Evolutionary conservation across 2,888 invertebrate species (phyloP).

Genomic region (Acanthosepion esculentum): DNA sequence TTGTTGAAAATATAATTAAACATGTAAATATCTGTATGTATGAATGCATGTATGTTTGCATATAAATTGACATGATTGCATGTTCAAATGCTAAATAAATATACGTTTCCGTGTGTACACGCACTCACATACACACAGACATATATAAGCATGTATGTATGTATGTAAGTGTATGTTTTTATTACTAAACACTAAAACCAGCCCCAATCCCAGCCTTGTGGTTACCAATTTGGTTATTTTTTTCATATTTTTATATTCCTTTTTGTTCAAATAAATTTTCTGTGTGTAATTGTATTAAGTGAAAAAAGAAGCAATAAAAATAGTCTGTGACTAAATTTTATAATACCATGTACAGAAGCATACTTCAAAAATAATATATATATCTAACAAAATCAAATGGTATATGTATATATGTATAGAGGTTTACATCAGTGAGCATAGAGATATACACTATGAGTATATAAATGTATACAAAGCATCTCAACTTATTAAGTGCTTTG

Average conservation of each 20-base stretch:
- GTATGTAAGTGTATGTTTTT: neutral
- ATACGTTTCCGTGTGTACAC: neutral
- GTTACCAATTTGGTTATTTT: neutral
- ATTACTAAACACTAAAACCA: too few species aligned
- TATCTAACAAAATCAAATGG: neutral
- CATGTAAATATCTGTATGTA: neutral
- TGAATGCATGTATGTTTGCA: neutral
- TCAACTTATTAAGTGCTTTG: too few species aligned
- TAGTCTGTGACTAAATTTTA: neutral
- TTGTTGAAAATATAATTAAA: neutral
- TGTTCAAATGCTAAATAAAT: neutral
- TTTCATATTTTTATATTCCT: neutral
- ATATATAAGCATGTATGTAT: neutral
- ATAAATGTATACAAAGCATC: too few species aligned
- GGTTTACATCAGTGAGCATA: neutral
- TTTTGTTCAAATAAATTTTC: neutral
- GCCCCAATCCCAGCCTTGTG: too few species aligned
- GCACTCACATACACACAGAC: neutral
- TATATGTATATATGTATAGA: neutral
- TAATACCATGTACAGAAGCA: neutral
- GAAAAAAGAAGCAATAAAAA: neutral
- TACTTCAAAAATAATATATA: neutral
- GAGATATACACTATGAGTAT: neutral
- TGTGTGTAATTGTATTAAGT: neutral
- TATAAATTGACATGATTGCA: neutral